Evolutionary conservation across 2,888 invertebrate species (phyloP), one percentile per base, ranked within the genome.

Genomic region (Drosophila quinaria): DNA sequence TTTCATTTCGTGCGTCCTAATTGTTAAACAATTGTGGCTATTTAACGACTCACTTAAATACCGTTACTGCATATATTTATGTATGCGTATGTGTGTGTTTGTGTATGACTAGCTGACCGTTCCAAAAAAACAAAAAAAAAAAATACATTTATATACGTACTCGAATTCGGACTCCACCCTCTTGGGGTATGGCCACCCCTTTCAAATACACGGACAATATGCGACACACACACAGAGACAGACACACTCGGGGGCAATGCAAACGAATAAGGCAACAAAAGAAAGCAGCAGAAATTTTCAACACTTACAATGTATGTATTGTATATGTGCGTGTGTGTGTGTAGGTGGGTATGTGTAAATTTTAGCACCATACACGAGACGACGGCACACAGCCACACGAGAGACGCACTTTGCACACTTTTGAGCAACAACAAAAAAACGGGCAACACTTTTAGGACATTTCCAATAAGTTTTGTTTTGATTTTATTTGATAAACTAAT

Each of bases 351-450:
- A 46, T 64, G 80, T 79, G 77, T 80, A 80, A 69, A 69, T 74
- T 80, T 80, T 78, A 80, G 75, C 79, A 80, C 79, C 81, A 78
- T 79, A 80, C 79, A 79, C 79, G 68, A 77, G 68, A 79, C 80
- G 60, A 63, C 73, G 56, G 68, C 74, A 61, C 74, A 61, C 63
- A 74, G 63, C 33, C 65, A 67, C 62, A 76, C 80, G 42, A 58
- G 42, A 58, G 44, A 52, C 59, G 54, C 62, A 64, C 66, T 59
- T 42, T 66, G 39, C 55, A 64, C 62, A 51, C 55, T 61, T 39
- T 25, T 41, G 6, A 58, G 64, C 49, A 78, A 64, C 66, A 49
- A 65, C 39, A 51, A 37, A 29, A 19, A 11, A 42, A 33, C 13
- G 33, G 35, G 15, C 31, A 44, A 46, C 56, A 49, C 51, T 62